Percentiles rank a stretch among this genome's conserved stretches.
These are phyloP conservation scores for Coendou prehensilis DNA, from an alignment of 2,797 vertebrate genomes.

Conservation along the genomic window DNA sequence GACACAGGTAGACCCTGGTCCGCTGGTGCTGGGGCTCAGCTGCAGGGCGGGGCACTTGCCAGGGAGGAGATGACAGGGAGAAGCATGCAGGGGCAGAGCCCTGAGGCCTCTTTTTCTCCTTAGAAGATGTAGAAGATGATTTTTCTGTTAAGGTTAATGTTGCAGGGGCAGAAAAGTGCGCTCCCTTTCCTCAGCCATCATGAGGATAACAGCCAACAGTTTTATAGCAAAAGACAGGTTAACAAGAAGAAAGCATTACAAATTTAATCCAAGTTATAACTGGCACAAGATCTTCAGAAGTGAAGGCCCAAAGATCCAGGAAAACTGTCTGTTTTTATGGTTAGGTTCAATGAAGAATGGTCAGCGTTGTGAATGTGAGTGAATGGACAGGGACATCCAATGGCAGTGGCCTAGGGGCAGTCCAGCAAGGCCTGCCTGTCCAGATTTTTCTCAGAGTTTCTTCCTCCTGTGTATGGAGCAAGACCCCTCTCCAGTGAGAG, in stretches of 20 bases:
- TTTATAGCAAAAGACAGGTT: background rate
- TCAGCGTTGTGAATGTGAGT: too few species aligned
- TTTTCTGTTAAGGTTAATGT: background rate
- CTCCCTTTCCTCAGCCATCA: background rate
- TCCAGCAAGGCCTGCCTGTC: too few species aligned
- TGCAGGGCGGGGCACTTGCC: fast-evolving
- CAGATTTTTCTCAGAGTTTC: background rate
- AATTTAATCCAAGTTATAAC: background rate
- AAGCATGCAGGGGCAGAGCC: background rate
- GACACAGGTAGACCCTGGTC: fast-evolving
- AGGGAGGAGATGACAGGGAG: too few species aligned
- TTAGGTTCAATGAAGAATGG: background rate
- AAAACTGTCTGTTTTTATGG: background rate
- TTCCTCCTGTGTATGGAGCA: too few species aligned
- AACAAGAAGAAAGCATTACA: background rate
- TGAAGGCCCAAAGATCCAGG: background rate
- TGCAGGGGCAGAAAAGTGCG: background rate
- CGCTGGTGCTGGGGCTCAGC: background rate
- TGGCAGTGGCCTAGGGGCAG: fast-evolving
- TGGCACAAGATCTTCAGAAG: background rate
- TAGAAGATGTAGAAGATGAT: background rate
- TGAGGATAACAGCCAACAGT: background rate
- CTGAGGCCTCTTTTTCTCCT: background rate
- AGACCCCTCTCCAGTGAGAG: background rate
- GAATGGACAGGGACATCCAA: too few species aligned